Base-by-base conservation (phyloP, 2,113 vertebrate genomes). In the Ammodytes dubius region DNA sequence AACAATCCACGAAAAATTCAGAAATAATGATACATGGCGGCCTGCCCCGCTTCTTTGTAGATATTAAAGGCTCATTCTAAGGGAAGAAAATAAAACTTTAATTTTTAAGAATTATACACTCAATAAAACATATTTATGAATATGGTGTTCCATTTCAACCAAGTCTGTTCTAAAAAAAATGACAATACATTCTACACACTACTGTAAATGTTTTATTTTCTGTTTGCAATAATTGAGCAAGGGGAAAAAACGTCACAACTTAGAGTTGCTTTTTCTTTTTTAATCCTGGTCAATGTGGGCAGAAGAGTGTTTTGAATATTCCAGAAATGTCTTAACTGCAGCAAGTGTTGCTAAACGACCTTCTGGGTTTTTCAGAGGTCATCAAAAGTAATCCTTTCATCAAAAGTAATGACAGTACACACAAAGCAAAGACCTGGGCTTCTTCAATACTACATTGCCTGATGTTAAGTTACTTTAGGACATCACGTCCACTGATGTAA, bases 401-500 rank as follows among this genome's bases (percentile, higher is more conserved):
- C 37, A 45, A 8, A 61, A 6, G 17, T 47, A 45, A 57, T 63
- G 45, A 59, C 7, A 37, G 27, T 13, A 58, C 7, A 17, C 14
- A 37, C 68, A 13, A 66, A 12, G 17, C 50, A 9, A 69, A 76
- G 49, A 11, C 56, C 67, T 66, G 59, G 11, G 61, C 43, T 56
- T 7, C 39, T 70, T 37, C 67, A 15, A 40, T 40, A 57, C 61
- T 85, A 77, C 54, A 19, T 74, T 75, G 68, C 83, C 75, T 77
- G 76, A 77, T 89, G 74, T 89, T 74, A 81, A 82, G 77, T 87
- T 76, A 60, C 63, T 78, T 83, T 63, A 19, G 64, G 78, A 83
- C 72, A 2, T 45, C 14, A 5, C 59, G 78, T 72, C 86, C 85
- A 47, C 71, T 52, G 52, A 79, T 91, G 91, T 89, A 90, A 85